Evolutionary conservation across 2,888 invertebrate species (phyloP).

Genomic region (Meghimatium bilineatum): DNA sequence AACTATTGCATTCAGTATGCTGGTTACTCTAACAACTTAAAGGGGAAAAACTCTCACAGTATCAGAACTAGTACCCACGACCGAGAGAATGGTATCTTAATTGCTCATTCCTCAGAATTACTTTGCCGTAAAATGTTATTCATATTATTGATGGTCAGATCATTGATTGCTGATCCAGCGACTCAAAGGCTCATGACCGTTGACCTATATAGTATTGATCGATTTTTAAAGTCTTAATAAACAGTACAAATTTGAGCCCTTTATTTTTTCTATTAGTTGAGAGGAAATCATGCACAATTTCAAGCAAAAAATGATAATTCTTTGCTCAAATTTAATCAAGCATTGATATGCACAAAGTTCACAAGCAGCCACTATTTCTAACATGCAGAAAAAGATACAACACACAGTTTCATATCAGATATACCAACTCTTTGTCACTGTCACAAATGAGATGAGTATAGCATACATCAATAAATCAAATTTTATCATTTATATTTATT

Average conservation of each 20-base stretch:
- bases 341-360: background rate
- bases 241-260: background rate
- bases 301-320: background rate
- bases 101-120: background rate
- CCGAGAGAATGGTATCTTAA: too few relatives aligned
- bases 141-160: too few relatives aligned
- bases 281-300: background rate
- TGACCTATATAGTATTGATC: too few relatives aligned
- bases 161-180: too few relatives aligned
- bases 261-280: background rate
- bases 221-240: background rate
- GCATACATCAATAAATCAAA: too few relatives aligned
- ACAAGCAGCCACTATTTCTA: background rate
- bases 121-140: background rate
- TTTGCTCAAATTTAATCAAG: background rate
- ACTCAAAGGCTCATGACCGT: too few relatives aligned
- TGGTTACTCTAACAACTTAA: too few relatives aligned
- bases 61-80: too few relatives aligned
- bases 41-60: too few relatives aligned
- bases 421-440: background rate
- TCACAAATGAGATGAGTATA: too few relatives aligned
- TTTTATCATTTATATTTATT: too few relatives aligned
- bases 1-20: too few relatives aligned
- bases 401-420: background rate
- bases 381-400: background rate